A percentile compares a stretch with the other conserved stretches of the same genome.
phyloP scores from a whole-genome alignment of 2,888 invertebrate genomes.

The Epirrhoe alternata region DNA sequence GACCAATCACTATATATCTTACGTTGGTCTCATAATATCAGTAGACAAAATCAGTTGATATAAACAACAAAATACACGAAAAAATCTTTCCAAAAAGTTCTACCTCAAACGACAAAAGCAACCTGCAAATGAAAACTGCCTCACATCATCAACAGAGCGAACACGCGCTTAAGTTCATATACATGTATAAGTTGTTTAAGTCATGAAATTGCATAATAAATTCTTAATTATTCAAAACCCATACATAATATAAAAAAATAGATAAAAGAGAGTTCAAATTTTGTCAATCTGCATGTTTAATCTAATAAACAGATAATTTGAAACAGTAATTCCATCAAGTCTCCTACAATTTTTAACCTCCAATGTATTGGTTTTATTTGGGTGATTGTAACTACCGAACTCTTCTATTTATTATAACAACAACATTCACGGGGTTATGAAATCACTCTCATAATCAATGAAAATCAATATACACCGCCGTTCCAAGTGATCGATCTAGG shows the following conservation, averaged over 20 bases:
- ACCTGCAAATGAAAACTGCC: conserved; percentile 1
- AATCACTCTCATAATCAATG: neutral
- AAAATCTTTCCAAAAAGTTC: conserved; percentile 11
- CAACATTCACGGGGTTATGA: neutral
- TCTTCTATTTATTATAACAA: neutral
- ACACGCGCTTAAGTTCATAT: no score
- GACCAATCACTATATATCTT: neutral
- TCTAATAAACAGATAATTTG: no score
- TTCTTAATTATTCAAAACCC: neutral
- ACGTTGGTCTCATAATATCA: neutral
- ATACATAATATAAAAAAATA: no score
- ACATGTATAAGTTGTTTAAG: no score
- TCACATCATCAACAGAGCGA: neutral
- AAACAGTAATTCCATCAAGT: no score
- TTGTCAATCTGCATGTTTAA: no score
- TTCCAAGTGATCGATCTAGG: no score
- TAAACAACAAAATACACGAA: conserved; percentile 20
- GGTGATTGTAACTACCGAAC: neutral
- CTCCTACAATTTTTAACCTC: neutral
- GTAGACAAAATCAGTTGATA: neutral
- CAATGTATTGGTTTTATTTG: neutral
- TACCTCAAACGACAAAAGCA: conserved; percentile 13
- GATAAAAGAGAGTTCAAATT: no score
- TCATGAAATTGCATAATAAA: neutral
- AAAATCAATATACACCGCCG: neutral